phyloP scores from a whole-genome alignment of 2,113 vertebrate genomes.

The Panthera tigris region DNA sequence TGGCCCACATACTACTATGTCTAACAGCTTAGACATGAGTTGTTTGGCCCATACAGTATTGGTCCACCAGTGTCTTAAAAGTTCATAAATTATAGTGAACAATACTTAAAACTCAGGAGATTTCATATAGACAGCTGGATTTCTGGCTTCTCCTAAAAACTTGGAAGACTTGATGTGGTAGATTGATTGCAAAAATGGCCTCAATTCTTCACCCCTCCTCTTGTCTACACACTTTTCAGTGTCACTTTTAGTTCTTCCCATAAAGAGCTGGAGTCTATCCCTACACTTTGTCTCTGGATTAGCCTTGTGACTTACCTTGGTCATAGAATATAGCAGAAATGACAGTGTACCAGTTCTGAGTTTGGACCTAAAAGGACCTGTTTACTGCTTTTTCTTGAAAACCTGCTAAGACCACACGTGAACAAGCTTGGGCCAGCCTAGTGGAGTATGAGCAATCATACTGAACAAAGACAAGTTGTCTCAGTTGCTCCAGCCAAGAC shows the following conservation, averaged over 20 bases:
- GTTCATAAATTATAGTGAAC: neutral
- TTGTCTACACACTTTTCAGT: neutral
- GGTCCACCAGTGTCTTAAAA: neutral
- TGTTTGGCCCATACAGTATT: neutral
- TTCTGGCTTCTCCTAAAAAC: slow-evolving; percentile 31
- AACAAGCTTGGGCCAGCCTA: neutral
- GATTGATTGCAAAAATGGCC: neutral
- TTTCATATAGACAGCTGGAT: slow-evolving; percentile 1
- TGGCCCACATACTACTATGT: neutral
- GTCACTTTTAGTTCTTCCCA: neutral
- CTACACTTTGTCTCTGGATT: neutral
- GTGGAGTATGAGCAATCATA: neutral
- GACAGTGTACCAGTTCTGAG: neutral
- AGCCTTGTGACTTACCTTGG: neutral
- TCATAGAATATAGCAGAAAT: neutral
- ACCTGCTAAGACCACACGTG: neutral
- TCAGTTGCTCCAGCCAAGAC: neutral
- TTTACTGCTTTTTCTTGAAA: neutral
- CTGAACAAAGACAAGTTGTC: neutral
- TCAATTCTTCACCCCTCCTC: neutral
- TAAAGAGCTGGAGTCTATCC: neutral
- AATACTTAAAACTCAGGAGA: neutral
- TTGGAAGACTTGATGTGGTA: neutral
- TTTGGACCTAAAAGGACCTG: neutral
- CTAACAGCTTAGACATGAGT: neutral